phyloP scores from a whole-genome alignment of 2,113 vertebrate genomes.

The Malurus elegans region DNA sequence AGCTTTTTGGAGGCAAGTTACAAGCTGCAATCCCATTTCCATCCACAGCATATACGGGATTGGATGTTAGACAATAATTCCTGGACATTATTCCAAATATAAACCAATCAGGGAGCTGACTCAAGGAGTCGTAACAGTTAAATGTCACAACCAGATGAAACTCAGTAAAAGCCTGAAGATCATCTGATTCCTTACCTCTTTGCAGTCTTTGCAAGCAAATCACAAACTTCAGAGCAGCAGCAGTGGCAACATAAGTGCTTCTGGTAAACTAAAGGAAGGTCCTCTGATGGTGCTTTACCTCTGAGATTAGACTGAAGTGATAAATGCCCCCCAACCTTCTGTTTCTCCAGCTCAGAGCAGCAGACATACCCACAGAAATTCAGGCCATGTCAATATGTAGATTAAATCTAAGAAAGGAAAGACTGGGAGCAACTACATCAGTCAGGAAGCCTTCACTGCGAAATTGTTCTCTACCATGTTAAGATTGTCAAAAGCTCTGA shows the following conservation, averaged over 20 bases:
- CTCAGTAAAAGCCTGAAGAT: constrained; percentile 15
- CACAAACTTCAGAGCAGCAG: neutral
- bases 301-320: neutral
- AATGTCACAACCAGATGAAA: constrained; percentile 8
- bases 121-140: neutral
- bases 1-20: constrained; percentile 4
- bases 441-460: neutral
- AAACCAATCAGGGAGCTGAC: neutral
- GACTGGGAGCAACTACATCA: neutral
- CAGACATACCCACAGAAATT: neutral
- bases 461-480: neutral
- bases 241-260: neutral
- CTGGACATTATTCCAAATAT: neutral
- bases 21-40: constrained; percentile 2
- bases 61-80: neutral
- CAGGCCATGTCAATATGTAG: neutral
- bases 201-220: neutral
- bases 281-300: neutral
- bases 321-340: neutral
- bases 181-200: constrained; percentile 42
- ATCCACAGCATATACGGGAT: neutral
- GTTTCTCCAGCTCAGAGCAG: neutral
- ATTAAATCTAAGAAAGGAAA: neutral
- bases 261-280: neutral
- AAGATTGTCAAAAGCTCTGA: neutral